phyloP scores from a whole-genome alignment of 2,797 vertebrate species.

The Dermochelys coriacea region DNA sequence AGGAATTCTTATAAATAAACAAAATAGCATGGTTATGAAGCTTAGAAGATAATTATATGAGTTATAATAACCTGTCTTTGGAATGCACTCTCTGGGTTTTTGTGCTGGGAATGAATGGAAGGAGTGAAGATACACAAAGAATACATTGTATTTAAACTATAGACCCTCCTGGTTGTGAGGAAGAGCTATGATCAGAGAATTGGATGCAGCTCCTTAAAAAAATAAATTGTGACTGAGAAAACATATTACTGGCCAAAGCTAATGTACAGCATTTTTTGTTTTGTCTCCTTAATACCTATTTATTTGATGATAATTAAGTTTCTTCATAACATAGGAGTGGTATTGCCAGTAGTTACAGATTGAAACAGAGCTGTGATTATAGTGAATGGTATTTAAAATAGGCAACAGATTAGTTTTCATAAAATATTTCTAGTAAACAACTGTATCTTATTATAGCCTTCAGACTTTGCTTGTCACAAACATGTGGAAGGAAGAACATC shows the following conservation, averaged over 20 bases:
- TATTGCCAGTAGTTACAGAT: neutral
- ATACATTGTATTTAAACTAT: neutral
- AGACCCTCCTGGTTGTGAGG: neutral
- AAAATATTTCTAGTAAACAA: neutral
- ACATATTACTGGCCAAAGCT: neutral
- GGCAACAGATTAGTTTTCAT: neutral
- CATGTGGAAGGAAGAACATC: neutral
- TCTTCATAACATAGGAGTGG: neutral
- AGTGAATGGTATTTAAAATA: neutral
- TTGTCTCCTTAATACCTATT: neutral
- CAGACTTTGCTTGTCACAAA: neutral
- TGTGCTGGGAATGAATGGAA: neutral
- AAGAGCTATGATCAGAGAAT: neutral
- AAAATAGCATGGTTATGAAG: neutral
- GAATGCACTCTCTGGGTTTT: neutral
- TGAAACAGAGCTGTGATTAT: neutral
- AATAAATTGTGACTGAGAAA: neutral
- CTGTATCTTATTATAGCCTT: neutral
- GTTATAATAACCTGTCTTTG: neutral
- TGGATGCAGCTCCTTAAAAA: rapidly evolving
- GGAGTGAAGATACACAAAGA: neutral
- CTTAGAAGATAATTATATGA: neutral
- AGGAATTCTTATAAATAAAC: neutral
- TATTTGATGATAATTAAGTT: neutral
- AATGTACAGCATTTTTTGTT: neutral